These are phyloP conservation scores for Catharus ustulatus DNA, from an alignment of 2,797 vertebrate species.

Conservation along the genomic window DNA sequence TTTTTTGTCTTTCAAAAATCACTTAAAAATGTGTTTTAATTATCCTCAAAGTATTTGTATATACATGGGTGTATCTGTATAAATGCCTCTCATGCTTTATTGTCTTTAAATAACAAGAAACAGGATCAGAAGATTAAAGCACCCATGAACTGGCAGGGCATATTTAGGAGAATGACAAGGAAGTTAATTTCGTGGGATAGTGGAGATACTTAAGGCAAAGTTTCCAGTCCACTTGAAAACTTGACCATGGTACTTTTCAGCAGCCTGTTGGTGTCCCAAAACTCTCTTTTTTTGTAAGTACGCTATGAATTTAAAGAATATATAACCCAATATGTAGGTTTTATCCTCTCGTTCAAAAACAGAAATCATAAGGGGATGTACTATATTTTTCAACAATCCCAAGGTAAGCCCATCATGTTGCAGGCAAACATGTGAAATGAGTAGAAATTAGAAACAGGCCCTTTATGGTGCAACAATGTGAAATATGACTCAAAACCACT, in stretches of 20 bases:
- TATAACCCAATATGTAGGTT: background rate
- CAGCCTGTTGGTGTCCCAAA: background rate
- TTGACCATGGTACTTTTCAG: background rate
- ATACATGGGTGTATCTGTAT: background rate
- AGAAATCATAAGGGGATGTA: rapidly evolving
- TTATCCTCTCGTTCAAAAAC: background rate
- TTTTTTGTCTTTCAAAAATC: background rate
- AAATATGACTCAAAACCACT: background rate
- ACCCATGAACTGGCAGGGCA: background rate
- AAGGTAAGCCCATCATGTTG: background rate
- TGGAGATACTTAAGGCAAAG: background rate
- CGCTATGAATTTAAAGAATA: background rate
- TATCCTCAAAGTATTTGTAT: background rate
- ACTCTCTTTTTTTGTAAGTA: background rate
- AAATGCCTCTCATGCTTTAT: rapidly evolving
- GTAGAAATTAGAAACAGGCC: background rate
- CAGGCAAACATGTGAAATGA: background rate
- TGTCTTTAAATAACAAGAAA: background rate
- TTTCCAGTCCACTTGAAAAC: background rate
- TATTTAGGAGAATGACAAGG: background rate
- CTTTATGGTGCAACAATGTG: background rate
- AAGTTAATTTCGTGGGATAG: background rate
- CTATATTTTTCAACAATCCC: background rate
- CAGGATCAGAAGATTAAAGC: background rate
- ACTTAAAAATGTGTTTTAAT: background rate